Base-by-base conservation (phyloP, 2,113 vertebrate species). In the Paramisgurnus dabryanus region DNA sequence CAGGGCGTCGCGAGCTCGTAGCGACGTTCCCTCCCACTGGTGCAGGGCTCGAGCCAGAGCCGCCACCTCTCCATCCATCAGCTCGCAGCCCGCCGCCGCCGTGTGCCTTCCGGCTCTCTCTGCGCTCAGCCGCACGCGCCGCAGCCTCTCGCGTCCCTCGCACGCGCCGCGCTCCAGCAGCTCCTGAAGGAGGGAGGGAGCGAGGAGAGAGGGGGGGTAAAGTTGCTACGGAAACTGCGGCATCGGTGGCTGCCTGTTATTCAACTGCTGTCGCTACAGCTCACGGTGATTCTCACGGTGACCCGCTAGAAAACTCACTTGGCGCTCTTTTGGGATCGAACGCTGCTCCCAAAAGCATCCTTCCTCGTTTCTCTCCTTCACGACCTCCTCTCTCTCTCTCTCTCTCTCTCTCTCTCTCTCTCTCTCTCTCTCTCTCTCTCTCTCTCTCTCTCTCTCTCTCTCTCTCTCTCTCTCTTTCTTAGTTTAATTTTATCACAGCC, bases 11-110 rank as follows among this genome's bases (percentile, higher is more conserved):
- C 91, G 93, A 17, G 94, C 93, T 40, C 93, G 92, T 6, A 94
- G 70, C 0, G 92, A 93, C 1, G 92, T 92, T 77, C 95, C 95
- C 80, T 97, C 96, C 97, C 97, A 99, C 90, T 95, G 96, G 91
- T 92, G 91, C 95, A 97, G 96, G 83, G 97, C 96, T 0, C 94
- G 88, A 3, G 84, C 94, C 88, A 98, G 94, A 80, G 94, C 95
- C 92, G 93, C 95, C 92, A 96, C 91, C 93, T 98, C 97, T 0
- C 93, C 79, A 55, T 94, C 94, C 86, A 98, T 91, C 43, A 92
- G 92, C 90, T 96, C 95, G 67, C 94, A 93, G 74, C 96, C 93
- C 86, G 85, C 92, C 43, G 90, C 92, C 70, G 94, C 91, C 10
- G 95, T 97, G 90, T 93, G 90, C 85, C 93, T 93, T 50, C 91